phyloP scores from a whole-genome alignment of 2,888 invertebrate genomes.

The Pteria penguin region DNA sequence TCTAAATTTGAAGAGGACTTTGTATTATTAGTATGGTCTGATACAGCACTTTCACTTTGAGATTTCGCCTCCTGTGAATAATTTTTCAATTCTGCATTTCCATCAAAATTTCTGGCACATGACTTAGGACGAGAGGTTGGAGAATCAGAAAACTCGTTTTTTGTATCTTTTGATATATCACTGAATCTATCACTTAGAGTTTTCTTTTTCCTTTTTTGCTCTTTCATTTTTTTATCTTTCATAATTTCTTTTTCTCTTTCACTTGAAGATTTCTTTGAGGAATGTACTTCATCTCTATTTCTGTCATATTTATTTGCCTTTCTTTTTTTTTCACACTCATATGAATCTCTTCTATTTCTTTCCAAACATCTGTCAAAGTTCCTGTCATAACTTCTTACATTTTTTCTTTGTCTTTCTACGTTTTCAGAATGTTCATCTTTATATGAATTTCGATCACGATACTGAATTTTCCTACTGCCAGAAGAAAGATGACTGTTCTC shows the following conservation, averaged over 20 bases:
- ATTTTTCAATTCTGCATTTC: no score
- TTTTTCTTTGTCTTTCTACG: no score
- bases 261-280: background rate
- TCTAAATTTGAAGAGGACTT: background rate
- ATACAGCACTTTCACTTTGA: background rate
- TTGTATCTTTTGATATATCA: background rate
- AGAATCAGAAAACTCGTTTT: background rate
- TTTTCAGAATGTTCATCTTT: no score
- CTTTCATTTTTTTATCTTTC: background rate
- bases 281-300: background rate
- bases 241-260: background rate
- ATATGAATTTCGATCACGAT: no score
- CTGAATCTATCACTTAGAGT: background rate
- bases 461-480: no score
- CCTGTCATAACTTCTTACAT: no score
- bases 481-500: no score
- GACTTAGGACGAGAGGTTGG: background rate
- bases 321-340: background rate
- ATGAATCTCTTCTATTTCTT: background rate
- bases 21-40: background rate
- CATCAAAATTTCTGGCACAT: no score
- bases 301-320: background rate
- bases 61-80: background rate
- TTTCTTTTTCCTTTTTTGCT: background rate
- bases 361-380: background rate